Percentiles rank a stretch among this genome's conserved stretches.
phyloP scores from a whole-genome alignment of 2,113 vertebrate species.

The Cranoglanis bouderius region DNA sequence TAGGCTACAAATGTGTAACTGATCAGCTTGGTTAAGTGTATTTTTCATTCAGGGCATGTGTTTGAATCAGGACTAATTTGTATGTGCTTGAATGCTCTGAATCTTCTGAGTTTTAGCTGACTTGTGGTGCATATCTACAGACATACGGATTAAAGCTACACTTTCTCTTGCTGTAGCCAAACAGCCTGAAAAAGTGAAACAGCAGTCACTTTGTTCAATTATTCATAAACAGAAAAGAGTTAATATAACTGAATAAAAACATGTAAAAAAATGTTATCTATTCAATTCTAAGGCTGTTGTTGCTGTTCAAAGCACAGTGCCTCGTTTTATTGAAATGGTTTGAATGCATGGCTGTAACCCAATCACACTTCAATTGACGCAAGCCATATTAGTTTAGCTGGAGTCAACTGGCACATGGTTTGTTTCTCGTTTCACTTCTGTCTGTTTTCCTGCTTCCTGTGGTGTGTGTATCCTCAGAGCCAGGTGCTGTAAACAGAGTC shows the following conservation, averaged over 20 bases:
- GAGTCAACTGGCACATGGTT: not conserved
- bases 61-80: not conserved
- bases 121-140: not conserved
- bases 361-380: not conserved
- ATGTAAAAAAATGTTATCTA: not conserved
- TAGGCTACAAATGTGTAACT: not conserved
- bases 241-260: not conserved
- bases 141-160: not conserved
- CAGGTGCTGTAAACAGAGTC: conserved; percentile 23
- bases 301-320: not conserved
- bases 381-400: not conserved
- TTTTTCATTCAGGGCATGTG: not conserved
- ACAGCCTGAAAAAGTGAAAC: not conserved
- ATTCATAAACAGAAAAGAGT: not conserved
- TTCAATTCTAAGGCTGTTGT: not conserved
- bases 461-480: not conserved
- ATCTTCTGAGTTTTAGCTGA: not conserved
- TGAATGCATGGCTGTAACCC: not conserved
- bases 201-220: not conserved
- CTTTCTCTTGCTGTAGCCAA: not conserved
- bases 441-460: conserved; percentile 25
- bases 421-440: not conserved
- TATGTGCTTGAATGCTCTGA: conserved; percentile 10
- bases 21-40: not conserved
- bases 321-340: not conserved